Percentiles rank a stretch among this genome's conserved stretches.
Evolutionary conservation across 2,797 vertebrate genomes (phyloP).

Genomic region (Leptodactylus fallax): DNA sequence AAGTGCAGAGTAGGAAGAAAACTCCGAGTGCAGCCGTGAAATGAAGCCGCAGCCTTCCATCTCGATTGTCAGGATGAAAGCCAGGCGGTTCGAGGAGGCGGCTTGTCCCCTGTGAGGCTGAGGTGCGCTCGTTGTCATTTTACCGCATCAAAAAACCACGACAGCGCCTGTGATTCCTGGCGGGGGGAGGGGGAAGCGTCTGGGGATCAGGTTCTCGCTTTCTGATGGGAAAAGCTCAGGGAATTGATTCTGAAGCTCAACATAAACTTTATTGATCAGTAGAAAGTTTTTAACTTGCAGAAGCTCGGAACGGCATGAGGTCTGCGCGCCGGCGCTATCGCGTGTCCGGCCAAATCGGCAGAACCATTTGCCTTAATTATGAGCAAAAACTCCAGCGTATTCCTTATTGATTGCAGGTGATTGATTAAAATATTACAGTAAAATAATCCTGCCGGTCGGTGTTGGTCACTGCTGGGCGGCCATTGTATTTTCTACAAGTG

Average conservation of each 20-base stretch:
- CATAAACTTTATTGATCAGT: slow-evolving; percentile 57
- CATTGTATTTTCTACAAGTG: neutral
- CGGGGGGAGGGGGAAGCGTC: neutral
- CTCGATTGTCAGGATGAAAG: slow-evolving; percentile 40
- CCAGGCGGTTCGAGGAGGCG: too few species aligned
- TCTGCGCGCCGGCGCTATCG: neutral
- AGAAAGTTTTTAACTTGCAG: slow-evolving; percentile 55
- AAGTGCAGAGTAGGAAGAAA: slow-evolving; percentile 30
- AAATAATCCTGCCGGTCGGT: neutral
- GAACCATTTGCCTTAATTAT: slow-evolving; percentile 46
- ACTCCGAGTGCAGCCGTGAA: neutral
- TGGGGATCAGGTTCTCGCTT: slow-evolving; percentile 23
- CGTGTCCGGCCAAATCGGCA: neutral
- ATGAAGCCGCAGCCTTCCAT: slow-evolving; percentile 17
- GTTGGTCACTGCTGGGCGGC: neutral
- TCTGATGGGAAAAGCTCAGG: slow-evolving; percentile 44
- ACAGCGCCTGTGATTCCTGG: slow-evolving; percentile 4
- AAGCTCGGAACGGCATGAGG: neutral
- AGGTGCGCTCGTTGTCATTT: slow-evolving; percentile 18
- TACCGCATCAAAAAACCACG: neutral
- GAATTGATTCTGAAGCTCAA: slow-evolving; percentile 50
- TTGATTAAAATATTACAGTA: slow-evolving; percentile 34
- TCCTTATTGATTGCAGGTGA: neutral
- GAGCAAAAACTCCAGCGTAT: neutral
- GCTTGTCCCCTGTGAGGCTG: neutral